These are phyloP conservation scores for Petrocephalus zakoni DNA, from an alignment of 2,113 vertebrate species.

Conservation along the genomic window DNA sequence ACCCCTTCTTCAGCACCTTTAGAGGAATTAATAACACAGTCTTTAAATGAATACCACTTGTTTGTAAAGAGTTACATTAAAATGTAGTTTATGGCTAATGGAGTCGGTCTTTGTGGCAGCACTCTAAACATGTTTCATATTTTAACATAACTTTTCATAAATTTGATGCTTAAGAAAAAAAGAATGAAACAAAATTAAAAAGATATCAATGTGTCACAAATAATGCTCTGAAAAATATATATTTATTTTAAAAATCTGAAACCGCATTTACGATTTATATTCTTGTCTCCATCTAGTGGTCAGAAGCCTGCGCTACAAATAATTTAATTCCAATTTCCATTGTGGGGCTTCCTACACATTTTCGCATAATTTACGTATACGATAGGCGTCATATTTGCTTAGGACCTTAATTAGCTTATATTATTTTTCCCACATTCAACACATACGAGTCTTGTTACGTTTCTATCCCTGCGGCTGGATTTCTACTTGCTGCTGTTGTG, in stretches of 20 bases:
- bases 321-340: background rate
- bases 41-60: background rate
- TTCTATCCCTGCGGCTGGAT: background rate
- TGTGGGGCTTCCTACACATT: background rate
- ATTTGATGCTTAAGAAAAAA: background rate
- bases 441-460: background rate
- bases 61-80: background rate
- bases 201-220: background rate
- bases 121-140: background rate
- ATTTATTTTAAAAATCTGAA: background rate
- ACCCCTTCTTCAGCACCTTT: background rate
- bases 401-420: background rate
- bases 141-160: background rate
- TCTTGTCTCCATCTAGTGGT: background rate
- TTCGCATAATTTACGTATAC: background rate
- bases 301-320: background rate
- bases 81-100: background rate
- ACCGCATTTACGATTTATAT: background rate
- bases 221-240: background rate
- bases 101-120: background rate
- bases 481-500: background rate
- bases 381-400: background rate
- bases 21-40: background rate
- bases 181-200: background rate
- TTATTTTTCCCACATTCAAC: background rate